Evolutionary conservation across 2,113 vertebrate genomes (phyloP), one percentile per base, ranked within the genome.

Genomic region (Erythrolamprus reginae): DNA sequence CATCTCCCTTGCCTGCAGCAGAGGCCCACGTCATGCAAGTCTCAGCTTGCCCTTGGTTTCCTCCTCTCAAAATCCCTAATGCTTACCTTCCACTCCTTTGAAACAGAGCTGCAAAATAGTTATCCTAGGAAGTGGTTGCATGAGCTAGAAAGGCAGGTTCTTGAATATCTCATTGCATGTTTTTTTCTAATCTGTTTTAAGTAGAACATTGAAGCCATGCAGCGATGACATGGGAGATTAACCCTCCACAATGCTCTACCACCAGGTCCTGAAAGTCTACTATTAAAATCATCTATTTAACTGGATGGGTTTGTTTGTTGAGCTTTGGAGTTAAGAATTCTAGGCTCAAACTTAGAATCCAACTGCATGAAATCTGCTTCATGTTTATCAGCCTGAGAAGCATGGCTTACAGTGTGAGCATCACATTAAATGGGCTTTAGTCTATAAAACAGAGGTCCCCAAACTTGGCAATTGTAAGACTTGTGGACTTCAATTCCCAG

Each of bases 1-100:
- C 88, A 89, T 70, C 88, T 89, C 88, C 84, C 88, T 45, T 61
- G 65, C 88, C 91, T 51, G 84, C 24, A 50, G 88, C 52, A 4
- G 4, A 45, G 45, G 88, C 88, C 65, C 45, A 61, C 28, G 23
- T 84, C 52, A 82, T n/a, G 65, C 91, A 82, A 56, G 88, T 23
- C 12, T 56, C 51, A 86, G 51, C 88, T 89, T 92, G 91, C 70
- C 61, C 47, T 85, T 87, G 47, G 52, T 45, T 87, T 82, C 88
- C 91, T 92, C n/a, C 52, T 83, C n/a, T 77, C 42, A 42, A 42
- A 42, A 50, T 77, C 3, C 47, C 86, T 52, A 87, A 8, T 90
- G 65, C 19, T 24, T 87, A 21, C 65, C 28, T 82, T 77, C 21
- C 86, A 38, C 23, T 33, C 10, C 21, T 58, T 42, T 65, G 56